Conservation (phyloP, 2,797 vertebrate genomes). For the Heteromormyrus szaboi region DNA sequence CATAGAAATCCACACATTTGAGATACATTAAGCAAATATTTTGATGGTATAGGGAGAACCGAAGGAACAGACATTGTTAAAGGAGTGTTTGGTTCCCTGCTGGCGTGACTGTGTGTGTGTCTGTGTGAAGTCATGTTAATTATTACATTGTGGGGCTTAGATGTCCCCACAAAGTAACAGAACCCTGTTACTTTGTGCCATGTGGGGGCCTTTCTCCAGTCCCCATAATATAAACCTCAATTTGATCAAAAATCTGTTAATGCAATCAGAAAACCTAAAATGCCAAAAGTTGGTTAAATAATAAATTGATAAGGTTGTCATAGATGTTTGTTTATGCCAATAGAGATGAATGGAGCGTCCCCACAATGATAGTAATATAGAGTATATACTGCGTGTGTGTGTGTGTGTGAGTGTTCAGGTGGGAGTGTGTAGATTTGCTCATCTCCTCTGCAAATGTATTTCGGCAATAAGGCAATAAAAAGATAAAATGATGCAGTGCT, state of each 20-base stretch:
- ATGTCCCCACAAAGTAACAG: neutral
- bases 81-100: neutral
- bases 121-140: neutral
- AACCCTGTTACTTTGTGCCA: neutral
- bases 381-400: neutral
- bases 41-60: neutral
- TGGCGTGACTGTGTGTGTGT: neutral
- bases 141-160: neutral
- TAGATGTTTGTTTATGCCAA: neutral
- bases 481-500: neutral
- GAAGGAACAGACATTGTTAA: neutral
- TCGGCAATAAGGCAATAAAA: neutral
- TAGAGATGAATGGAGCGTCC: neutral
- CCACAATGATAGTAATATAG: neutral
- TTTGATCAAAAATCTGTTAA: neutral
- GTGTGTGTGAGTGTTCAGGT: neutral
- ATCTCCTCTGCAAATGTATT: conserved; percentile 1
- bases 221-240: neutral
- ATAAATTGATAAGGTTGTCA: neutral
- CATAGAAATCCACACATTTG: neutral
- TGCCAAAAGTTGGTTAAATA: neutral
- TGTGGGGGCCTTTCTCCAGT: neutral
- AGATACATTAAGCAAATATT: neutral
- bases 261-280: neutral
- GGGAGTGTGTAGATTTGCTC: neutral